Evolutionary conservation across 2,888 invertebrate species (phyloP), one percentile per base, ranked within the genome.

Genomic region (Julus scanicus): DNA sequence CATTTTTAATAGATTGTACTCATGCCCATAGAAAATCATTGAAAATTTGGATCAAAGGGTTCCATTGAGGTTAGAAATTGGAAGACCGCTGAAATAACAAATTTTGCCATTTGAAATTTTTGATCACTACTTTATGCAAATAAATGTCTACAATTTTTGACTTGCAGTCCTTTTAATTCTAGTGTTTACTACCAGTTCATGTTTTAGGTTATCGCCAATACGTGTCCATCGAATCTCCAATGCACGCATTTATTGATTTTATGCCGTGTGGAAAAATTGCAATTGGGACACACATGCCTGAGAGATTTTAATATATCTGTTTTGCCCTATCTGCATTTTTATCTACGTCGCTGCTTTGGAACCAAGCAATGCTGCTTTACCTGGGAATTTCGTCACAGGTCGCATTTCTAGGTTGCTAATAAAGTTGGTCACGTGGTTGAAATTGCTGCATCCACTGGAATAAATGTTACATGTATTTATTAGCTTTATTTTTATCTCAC

Each of bases 401-500:
- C n/a, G n/a, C 17, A 63, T 63, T 63, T 63, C 57, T 63, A n/a
- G 57, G 57, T 63, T 63, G 57, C 57, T 63, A 63, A 63, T 63
- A n/a, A n/a, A 63, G 57, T 6, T n/a, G 17, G 57, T 17, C n/a
- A 17, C 17, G n/a, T 17, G 5, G 57, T 17, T 63, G n/a, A n/a
- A 63, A 17, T 63, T 63, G 57, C 57, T 63, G n/a, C 57, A 2
- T 63, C n/a, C 57, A n/a, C 57, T n/a, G n/a, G 57, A 63, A 63
- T 63, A 63, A 63, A 63, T 63, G 57, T 63, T 63, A 63, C 57
- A 63, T 63, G 57, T 63, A n/a, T 63, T 63, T 63, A 63, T 53
- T 63, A 63, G 57, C 57, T 63, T 63, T 63, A 63, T 63, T 63
- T 63, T 63, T 63, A 63, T 63, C 57, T 63, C 57, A 63, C 57